These are phyloP conservation scores for Dendrocopos noguchii DNA, from an alignment of 2,113 vertebrate genomes.

Conservation along the genomic window DNA sequence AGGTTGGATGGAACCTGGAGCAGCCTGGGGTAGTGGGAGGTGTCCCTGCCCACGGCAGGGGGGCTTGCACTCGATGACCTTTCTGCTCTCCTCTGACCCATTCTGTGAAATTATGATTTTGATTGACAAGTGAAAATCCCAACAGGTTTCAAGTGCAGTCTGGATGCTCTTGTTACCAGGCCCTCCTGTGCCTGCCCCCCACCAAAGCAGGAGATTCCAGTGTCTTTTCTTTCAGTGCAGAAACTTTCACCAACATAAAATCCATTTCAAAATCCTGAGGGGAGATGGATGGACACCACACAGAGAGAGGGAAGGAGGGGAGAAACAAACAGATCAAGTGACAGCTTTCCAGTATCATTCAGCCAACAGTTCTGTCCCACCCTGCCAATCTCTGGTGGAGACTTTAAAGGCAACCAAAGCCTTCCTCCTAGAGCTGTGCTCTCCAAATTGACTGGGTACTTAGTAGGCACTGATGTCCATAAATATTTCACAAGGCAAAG, in stretches of 20 bases:
- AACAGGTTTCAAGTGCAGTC: neutral
- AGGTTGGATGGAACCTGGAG: too few relatives aligned
- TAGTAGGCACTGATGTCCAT: constrained; percentile 75
- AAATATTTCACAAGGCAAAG: constrained; percentile 80
- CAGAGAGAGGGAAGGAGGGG: neutral
- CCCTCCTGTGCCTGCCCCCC: neutral
- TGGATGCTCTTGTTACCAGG: neutral
- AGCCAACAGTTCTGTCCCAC: constrained; percentile 3
- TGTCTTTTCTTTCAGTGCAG: neutral
- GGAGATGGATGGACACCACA: neutral
- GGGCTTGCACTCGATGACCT: too few relatives aligned
- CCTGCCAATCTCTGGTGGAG: neutral
- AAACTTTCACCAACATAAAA: neutral
- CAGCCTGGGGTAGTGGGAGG: too few relatives aligned
- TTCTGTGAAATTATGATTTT: neutral
- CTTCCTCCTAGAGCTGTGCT: neutral
- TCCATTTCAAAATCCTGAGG: neutral
- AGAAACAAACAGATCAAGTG: neutral
- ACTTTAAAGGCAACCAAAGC: constrained; percentile 20
- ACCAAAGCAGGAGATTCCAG: neutral
- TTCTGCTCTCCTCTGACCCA: too few relatives aligned
- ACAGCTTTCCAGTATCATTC: neutral
- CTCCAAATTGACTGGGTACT: constrained; percentile 72
- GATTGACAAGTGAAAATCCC: neutral
- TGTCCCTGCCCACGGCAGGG: too few relatives aligned